These are phyloP conservation scores for Pseudochaenichthys georgianus DNA, from an alignment of 2,797 vertebrate species.

Conservation along the genomic window DNA sequence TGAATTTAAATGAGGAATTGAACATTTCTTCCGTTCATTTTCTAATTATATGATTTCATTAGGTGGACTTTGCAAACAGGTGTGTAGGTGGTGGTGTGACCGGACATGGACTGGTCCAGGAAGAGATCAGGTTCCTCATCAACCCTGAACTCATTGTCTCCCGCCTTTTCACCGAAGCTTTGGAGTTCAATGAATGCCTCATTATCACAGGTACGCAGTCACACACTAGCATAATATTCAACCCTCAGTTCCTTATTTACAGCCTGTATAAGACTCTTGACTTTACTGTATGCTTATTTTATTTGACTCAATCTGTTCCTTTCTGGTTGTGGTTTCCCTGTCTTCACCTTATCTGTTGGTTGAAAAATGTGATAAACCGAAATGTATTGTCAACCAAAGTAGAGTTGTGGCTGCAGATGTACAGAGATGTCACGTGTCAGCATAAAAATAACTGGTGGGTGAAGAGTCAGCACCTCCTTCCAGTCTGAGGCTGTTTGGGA, in stretches of 20 bases:
- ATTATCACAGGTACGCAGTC: slow-evolving; percentile 92
- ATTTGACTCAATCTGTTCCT: background rate
- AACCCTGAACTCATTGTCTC: slow-evolving; percentile 97
- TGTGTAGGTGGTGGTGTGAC: slow-evolving; percentile 97
- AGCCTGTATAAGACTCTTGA: background rate
- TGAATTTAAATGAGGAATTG: background rate
- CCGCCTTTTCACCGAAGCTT: slow-evolving; percentile 95
- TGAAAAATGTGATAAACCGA: background rate
- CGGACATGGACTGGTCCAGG: slow-evolving; percentile 93
- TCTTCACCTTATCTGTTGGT: background rate
- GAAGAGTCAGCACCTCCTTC: slow-evolving; percentile 1
- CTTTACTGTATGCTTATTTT: background rate
- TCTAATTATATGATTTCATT: slow-evolving; percentile 11
- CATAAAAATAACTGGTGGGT: background rate
- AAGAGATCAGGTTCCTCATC: slow-evolving; percentile 98
- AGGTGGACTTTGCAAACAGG: slow-evolving; percentile 99
- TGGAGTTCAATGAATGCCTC: slow-evolving; percentile 96
- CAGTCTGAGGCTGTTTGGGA: background rate
- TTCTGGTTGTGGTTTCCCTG: background rate
- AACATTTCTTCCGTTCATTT: background rate
- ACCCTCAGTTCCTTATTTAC: background rate
- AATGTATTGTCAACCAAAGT: background rate
- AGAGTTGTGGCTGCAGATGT: background rate
- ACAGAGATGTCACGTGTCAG: background rate
- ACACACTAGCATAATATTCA: background rate